Evolutionary conservation across 2,888 invertebrate genomes (phyloP), one percentile per base, ranked within the genome.

Genomic region (Frankliniella fusca): DNA sequence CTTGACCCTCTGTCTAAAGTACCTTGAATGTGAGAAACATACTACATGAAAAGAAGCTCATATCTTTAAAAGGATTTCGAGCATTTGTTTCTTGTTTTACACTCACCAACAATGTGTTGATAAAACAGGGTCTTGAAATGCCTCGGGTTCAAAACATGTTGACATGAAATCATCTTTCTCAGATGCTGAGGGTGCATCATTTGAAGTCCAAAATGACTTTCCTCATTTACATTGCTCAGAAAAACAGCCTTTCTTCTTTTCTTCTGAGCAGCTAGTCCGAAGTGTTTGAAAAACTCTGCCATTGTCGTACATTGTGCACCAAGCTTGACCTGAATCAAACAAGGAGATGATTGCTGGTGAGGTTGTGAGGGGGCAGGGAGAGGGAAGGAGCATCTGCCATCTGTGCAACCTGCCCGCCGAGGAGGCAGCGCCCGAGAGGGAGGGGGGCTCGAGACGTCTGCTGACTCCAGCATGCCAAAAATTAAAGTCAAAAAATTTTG

Each of bases 121-220:
- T 76, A 27, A 76, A 76, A 76, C 9, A 76, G 9, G 70, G 70
- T 23, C 70, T 76, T 76, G 23, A 76, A 76, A 76, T 76, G 70
- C 23, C 70, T 23, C 23, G 10, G 27, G 70, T 23, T 76, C 70
- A 27, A 76, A 76, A 76, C 70, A 27, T 76, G 70, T 23, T 12
- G 70, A 76, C 27, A 76, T 76, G 70, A 76, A 76, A 27, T 27
- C 70, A 76, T 76, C 70, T 23, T 76, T 76, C 70, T 70, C 70
- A 23, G 70, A 70, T 3, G 70, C 70, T 70, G 70, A 23, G 23
- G 70, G 23, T 27, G 70, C 70, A 27, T 12, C 70, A 27, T 76
- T 76, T 76, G 70, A 76, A 27, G 70, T 76, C 70, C 23, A 27
- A 76, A 70, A 23, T 23, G 27, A 27, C 23, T 27, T 8, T 27